Base-by-base conservation (phyloP, 2,113 vertebrate genomes). In the Pithys albifrons region DNA sequence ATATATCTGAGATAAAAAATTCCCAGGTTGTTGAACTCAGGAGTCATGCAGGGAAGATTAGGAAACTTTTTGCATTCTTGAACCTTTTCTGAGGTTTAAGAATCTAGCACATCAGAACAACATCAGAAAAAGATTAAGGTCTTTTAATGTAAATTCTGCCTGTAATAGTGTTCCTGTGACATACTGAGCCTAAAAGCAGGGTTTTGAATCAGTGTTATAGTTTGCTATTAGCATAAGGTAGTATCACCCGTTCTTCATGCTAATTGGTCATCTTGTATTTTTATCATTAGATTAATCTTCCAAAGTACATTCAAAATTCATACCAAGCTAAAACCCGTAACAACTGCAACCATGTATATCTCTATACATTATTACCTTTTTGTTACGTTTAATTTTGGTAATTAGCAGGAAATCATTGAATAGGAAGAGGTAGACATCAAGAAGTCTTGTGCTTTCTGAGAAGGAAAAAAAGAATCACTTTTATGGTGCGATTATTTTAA, bases 321-420 rank as follows among this genome's bases (percentile, higher is more conserved):
- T 74, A 37, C 35, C 10, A 70, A 85, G 24, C 25, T 82, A 25
- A 65, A 85, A 76, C 69, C 8, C 20, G 0, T 29, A 58, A 55
- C 3, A 20, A 46, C 8, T 1, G 2, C 45, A 85, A 28, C 14
- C 16, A 12, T 8, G 12, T 45, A 4, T 52, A 39, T 72, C 54
- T 81, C 29, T 61, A 31, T 17, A 45, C 5, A 10, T 89, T 58
- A 35, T 97, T 98, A 98, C 98, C 98, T 99, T 99, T 98, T 98
- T 99, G 97, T 95, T 98, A 52, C 96, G 96, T 97, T 99, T 99
- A 48, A 98, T 98, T 98, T 99, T 99, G 37, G 98, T 99, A 96
- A 99, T 98, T 89, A 99, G 97, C 71, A 99, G 97, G 94, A 99
- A 99, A 97, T 99, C 98, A 55, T 99, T 96, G 12, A 99, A 99